Base-by-base conservation (phyloP, 2,113 vertebrate genomes). In the Lophura nycthemera region DNA sequence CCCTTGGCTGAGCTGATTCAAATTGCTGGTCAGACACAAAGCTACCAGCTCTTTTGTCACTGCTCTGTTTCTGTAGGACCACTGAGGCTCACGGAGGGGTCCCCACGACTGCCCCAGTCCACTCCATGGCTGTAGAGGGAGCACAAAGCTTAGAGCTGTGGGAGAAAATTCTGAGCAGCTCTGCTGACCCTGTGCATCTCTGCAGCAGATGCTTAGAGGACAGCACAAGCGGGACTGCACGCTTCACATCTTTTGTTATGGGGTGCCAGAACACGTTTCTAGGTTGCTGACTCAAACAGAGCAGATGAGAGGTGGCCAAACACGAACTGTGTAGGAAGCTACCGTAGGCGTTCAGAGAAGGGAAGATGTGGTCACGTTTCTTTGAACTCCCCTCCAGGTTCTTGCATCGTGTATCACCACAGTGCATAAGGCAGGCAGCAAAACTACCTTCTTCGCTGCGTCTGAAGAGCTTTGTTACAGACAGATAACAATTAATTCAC, bases 211-310 rank as follows among this genome's bases (percentile, higher is more conserved):
- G 1, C 36, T 32, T 2, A 19, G 56, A 40, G 11, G n/a, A 30
- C 34, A 27, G 2, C 1, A 0, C 4, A 11, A 30, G 50, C 2
- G 0, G 32, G 29, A 27, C 24, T 0, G 4, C 3, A 13, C 3
- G 27, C 36, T 45, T 54, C 4, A 0, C 22, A 6, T 18, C 30
- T 66, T 60, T 22, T 60, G 65, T 32, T 69, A 42, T 19, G 14
- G 56, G 47, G 48, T 48, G 32, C 47, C 10, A 43, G 15, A 75
- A 32, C 40, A 12, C 0, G 4, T 43, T 52, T 76, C 69, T 40
- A 65, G 57, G 70, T 47, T 59, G 64, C 76, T 71, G 70, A 85
- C 43, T 86, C n/a, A 50, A 74, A 57, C 47, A 57, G 73, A 56
- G 81, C 75, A 30, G 50, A 60, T 52, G 2, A 64, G 57, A 60